Evolutionary conservation across 1,140 invertebrate genomes (phyloP), one percentile per base, ranked within the genome.

Genomic region (Marisa cornuarietis): DNA sequence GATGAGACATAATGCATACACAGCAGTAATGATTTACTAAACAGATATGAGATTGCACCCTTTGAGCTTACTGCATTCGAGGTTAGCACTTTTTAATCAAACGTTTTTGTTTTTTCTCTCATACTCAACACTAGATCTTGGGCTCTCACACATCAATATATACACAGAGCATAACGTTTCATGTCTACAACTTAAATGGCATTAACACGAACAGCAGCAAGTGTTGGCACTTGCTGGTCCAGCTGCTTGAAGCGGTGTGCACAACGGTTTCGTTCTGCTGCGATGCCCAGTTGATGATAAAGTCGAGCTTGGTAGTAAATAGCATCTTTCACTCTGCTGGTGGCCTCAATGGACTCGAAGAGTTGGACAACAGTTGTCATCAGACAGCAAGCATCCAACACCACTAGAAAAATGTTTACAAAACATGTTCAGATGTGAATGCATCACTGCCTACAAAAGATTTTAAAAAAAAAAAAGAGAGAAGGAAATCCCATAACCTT

Each of bases 301-400:
- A 90, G 80, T 49, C 87, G 81, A 10, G 88, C 87, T 80, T 88
- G 85, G 66, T 83, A 88, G 80, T 87, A 88, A 62, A 87, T 42
- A 7, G 94, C 94, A 88, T 94, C 94, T 86, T 96, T 94, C 0
- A 95, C 92, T 83, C 94, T 93, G 8, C 93, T 92, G 84, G 93
- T 94, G 3, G 95, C 95, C 82, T 96, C 95, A 1, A 96, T 91
- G 90, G 94, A 94, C 31, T 93, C 91, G 81, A 96, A 96, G 79
- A 94, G 92, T 16, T 91, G 91, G 74, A 94, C 94, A 0, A 94
- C 94, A 71, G 93, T 93, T 10, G 93, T 91, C 9, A 96, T 91
- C 16, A 94, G 91, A 51, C 93, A 92, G 71, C 94, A 91, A 6
- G 94, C 94, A 54, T 94, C 93, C n/a, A 93, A 85, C 51, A 84